Evolutionary conservation across 2,797 vertebrate species (phyloP).

Genomic region (Macropus fuliginosus): DNA sequence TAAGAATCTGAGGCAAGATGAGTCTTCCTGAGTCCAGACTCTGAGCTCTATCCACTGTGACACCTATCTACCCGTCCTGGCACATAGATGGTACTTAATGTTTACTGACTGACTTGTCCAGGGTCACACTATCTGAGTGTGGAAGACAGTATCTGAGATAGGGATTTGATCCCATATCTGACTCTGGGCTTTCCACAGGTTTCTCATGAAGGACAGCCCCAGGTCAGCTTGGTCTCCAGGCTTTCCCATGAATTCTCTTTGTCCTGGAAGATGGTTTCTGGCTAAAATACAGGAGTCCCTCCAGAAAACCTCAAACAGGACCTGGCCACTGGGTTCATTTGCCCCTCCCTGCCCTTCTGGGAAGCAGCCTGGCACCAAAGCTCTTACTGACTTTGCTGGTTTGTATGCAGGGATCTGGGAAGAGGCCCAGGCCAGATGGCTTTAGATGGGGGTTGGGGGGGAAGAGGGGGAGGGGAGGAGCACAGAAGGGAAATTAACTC

Average conservation of each 20-base stretch:
- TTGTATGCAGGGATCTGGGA: background rate
- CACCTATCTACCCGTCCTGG: background rate
- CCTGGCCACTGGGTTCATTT: background rate
- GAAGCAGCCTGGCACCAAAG: background rate
- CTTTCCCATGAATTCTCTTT: too few relatives aligned
- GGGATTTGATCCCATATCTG: too few relatives aligned
- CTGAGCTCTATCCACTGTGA: background rate
- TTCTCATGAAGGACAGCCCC: too few relatives aligned
- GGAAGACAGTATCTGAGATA: too few relatives aligned
- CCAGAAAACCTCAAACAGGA: background rate
- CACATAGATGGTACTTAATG: background rate
- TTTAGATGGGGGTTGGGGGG: too few relatives aligned
- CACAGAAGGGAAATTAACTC: background rate
- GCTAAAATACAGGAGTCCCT: background rate
- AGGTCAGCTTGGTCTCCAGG: too few relatives aligned
- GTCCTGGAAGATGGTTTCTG: background rate
- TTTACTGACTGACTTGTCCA: background rate
- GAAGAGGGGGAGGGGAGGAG: too few relatives aligned
- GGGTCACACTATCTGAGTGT: too few relatives aligned
- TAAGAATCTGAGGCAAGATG: slow-evolving; percentile 3
- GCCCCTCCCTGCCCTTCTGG: too few relatives aligned
- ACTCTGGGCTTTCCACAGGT: too few relatives aligned
- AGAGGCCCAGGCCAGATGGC: background rate
- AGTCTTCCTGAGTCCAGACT: background rate
- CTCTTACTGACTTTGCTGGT: background rate